These are phyloP conservation scores for Trissolcus japonicus DNA, from an alignment of 2,888 invertebrate genomes.

Conservation along the genomic window DNA sequence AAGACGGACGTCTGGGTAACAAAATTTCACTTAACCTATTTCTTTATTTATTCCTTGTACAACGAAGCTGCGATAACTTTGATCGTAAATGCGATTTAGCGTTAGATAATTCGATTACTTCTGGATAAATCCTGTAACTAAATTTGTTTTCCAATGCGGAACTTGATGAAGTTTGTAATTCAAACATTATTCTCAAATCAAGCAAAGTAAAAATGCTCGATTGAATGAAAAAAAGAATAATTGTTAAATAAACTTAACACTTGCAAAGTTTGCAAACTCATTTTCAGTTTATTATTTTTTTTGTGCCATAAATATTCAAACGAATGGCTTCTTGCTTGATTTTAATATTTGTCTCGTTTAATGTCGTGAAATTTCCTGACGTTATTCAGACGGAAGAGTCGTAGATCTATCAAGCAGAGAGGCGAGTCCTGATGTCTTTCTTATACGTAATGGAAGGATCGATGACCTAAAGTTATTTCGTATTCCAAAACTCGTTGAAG, in stretches of 20 bases:
- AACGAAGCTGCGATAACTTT: conserved; percentile 33
- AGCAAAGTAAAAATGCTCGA: background rate
- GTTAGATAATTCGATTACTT: conserved; percentile 34
- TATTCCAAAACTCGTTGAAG: conserved; percentile 53
- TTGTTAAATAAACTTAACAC: too few relatives aligned
- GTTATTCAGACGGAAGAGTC: conserved; percentile 32
- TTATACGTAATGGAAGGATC: conserved; percentile 55
- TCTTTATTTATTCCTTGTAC: conserved; percentile 26
- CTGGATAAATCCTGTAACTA: conserved; percentile 34
- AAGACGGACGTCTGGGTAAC: conserved; percentile 17
- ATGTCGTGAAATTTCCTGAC: conserved; percentile 26
- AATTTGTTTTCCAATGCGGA: conserved; percentile 26
- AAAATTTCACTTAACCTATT: conserved; percentile 27
- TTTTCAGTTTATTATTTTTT: too few relatives aligned
- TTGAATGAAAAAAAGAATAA: too few relatives aligned
- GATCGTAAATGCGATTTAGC: conserved; percentile 24
- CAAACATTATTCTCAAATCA: conserved; percentile 36
- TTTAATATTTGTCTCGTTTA: conserved; percentile 19
- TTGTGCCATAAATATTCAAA: too few relatives aligned
- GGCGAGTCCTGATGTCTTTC: conserved; percentile 38
- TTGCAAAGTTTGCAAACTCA: too few relatives aligned
- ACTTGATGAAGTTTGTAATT: conserved; percentile 27
- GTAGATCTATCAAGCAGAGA: conserved; percentile 42
- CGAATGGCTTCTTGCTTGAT: too few relatives aligned
- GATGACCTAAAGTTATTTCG: conserved; percentile 56